Evolutionary conservation across 2,113 vertebrate species (phyloP).

Genomic region (Holacanthus passer): DNA sequence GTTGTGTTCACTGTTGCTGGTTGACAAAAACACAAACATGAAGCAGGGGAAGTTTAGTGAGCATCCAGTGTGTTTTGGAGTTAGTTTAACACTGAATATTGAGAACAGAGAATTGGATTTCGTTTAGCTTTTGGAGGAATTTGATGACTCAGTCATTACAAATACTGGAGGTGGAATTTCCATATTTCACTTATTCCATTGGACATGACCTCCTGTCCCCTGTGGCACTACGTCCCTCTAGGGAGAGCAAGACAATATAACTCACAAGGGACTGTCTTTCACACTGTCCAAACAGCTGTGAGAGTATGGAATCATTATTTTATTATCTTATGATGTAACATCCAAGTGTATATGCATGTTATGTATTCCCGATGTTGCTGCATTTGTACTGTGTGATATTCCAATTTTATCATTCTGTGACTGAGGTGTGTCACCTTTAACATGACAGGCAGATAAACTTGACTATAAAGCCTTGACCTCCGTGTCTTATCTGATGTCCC

Average conservation of each 20-base stretch:
- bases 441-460: neutral
- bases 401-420: neutral
- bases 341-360: neutral
- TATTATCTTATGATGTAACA: neutral
- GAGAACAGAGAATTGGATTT: neutral
- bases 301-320: neutral
- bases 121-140: neutral
- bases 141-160: too few species aligned
- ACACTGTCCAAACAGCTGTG: neutral
- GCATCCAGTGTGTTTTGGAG: neutral
- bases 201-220: neutral
- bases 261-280: neutral
- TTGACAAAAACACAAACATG: neutral
- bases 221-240: neutral
- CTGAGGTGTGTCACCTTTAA: slow-evolving; percentile 8
- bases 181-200: neutral
- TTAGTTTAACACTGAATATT: neutral
- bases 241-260: neutral
- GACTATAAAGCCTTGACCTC: neutral
- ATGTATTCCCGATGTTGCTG: neutral
- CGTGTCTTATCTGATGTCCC: neutral
- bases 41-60: too few species aligned
- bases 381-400: neutral
- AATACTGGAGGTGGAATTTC: too few species aligned
- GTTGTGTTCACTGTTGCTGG: neutral